phyloP scores from a whole-genome alignment of 1,140 invertebrate species.

The Drosophila rhopaloa region DNA sequence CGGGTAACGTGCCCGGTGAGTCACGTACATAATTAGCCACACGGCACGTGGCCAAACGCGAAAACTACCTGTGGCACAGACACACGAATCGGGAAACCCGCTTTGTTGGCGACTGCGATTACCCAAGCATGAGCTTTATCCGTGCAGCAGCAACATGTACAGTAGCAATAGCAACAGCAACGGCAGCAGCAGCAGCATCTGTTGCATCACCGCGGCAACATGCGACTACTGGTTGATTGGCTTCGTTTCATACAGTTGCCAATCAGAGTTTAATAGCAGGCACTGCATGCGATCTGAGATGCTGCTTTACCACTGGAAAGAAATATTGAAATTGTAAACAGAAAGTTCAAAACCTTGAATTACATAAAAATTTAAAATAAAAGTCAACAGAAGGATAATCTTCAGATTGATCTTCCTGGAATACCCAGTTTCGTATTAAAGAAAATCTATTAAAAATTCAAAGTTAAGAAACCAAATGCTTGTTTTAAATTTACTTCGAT shows the following conservation, averaged over 20 bases:
- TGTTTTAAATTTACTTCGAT: too few species aligned
- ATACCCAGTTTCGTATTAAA: too few species aligned
- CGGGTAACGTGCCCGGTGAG: slow-evolving; percentile 29
- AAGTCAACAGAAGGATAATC: too few species aligned
- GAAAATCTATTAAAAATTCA: too few species aligned
- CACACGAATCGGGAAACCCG: neutral
- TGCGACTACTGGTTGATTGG: slow-evolving; percentile 21
- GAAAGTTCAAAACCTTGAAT: too few species aligned
- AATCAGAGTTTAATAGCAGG: slow-evolving; percentile 6
- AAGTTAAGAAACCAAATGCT: too few species aligned
- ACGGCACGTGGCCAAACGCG: slow-evolving; percentile 37
- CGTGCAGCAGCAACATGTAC: slow-evolving; percentile 12
- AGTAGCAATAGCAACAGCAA: slow-evolving; percentile 8
- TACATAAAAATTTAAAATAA: too few species aligned
- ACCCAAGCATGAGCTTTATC: slow-evolving; percentile 17
- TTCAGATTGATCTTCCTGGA: too few species aligned
- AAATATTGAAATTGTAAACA: too few species aligned
- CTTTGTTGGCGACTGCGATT: slow-evolving; percentile 26
- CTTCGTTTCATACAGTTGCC: slow-evolving; percentile 1
- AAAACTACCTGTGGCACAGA: slow-evolving; percentile 44
- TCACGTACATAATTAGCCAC: slow-evolving; percentile 67
- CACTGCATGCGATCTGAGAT: neutral
- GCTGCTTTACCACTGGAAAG: neutral
- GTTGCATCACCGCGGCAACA: slow-evolving; percentile 38
- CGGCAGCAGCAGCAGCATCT: slow-evolving; percentile 2